Evolutionary conservation across 2,888 invertebrate species (phyloP).

Genomic region (Glaucopsyche alexis): DNA sequence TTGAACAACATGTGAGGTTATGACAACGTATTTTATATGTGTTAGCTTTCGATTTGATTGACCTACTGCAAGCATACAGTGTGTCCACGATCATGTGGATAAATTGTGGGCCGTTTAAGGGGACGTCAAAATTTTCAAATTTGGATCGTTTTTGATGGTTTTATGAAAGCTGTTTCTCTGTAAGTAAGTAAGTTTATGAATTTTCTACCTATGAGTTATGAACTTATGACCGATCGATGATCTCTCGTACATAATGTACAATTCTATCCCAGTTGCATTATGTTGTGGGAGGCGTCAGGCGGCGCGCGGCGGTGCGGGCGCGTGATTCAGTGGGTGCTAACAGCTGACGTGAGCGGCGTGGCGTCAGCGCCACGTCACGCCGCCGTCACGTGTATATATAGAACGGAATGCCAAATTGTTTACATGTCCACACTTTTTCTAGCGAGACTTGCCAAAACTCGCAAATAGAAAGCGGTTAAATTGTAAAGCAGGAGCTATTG

Average conservation of each 20-base stretch:
- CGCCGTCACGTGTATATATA: slow-evolving; percentile 68
- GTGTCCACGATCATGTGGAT: too few species aligned
- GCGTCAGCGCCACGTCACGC: slow-evolving; percentile 61
- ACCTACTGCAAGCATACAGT: too few species aligned
- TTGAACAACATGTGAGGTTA: too few species aligned
- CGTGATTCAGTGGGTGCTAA: slow-evolving; percentile 63
- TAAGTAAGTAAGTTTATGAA: too few species aligned
- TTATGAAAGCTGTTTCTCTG: too few species aligned
- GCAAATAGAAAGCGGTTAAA: background rate
- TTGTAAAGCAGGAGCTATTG: background rate
- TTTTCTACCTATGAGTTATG: too few species aligned
- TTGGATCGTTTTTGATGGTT: too few species aligned
- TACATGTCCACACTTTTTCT: slow-evolving; percentile 56
- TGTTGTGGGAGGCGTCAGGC: background rate
- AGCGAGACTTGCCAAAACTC: slow-evolving; percentile 51
- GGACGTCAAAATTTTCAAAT: too few species aligned
- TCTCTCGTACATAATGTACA: background rate
- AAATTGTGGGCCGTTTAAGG: too few species aligned
- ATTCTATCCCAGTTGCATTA: background rate
- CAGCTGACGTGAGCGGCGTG: slow-evolving; percentile 53
- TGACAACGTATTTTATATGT: too few species aligned
- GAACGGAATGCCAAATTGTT: slow-evolving; percentile 65
- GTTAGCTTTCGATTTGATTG: too few species aligned
- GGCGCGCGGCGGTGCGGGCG: slow-evolving; percentile 37
- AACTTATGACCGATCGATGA: too few species aligned